Evolutionary conservation across 2,888 invertebrate species (phyloP), one percentile per base, ranked within the genome.

Genomic region (Celastrina argiolus): DNA sequence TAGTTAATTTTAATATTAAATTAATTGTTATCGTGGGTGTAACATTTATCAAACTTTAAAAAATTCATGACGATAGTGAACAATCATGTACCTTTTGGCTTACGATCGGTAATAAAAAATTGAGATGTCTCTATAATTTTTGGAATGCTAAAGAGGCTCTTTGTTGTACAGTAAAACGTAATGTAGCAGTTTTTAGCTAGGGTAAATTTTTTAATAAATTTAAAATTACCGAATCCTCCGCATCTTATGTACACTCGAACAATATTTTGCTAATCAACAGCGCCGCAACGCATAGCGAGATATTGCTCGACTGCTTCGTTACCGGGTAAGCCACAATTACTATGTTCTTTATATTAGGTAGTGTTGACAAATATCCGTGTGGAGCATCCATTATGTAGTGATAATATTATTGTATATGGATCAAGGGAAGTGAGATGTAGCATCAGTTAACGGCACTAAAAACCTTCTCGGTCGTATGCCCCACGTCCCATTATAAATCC

Each of bases 21-120:
- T 88, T 80, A 88, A 89, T 88, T 87, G 90, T 91, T 91, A 90
- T 88, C 81, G 89, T 89, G 90, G 83, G 83, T 88, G 89, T 91
- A 90, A 88, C 85, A 83, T 89, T 88, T 87, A 84, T 84, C 84
- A 82, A 86, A 81, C 82, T 79, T 79, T 86, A 85, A 86, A 83
- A 76, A 82, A 84, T 84, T 83, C 85, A 81, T 81, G 78, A 81
- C 82, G 75, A 81, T 83, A 81, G 78, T 78, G 75, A 79, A 80
- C 79, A 76, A 79, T 81, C 77, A 78, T 80, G 76, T 72, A 74
- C 74, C 73, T 70, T 85, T 80, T 80, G 83, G 87, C 87, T 88
- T 87, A 80, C 79, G 78, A 80, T 81, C 81, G 78, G 79, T 81
- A 65, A 66, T 68, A 69, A 14, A 51, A 51, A 26, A 78, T 78